A percentile compares a stretch with the other conserved stretches of the same genome.
phyloP scores from a whole-genome alignment of 2,888 invertebrate species.

The Eutolmus rufibarbis region DNA sequence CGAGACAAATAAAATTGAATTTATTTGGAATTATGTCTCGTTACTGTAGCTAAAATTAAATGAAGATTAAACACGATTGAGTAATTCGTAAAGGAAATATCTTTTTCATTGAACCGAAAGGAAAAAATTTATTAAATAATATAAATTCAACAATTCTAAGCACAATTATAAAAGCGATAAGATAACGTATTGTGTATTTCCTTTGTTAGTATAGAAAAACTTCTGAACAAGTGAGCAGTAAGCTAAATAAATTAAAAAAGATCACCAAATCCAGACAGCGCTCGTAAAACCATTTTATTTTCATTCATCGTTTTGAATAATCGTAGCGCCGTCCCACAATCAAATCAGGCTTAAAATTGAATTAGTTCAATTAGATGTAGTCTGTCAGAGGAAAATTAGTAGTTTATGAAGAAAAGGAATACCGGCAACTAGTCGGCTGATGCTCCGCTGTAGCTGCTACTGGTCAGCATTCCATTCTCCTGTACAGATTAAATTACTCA shows the following conservation, averaged over 20 bases:
- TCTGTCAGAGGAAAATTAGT: constrained; percentile 14
- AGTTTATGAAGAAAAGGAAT: constrained; percentile 18
- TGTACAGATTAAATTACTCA: constrained; percentile 33
- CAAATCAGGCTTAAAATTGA: constrained; percentile 34
- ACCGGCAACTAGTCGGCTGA: not conserved
- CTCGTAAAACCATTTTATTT: not conserved
- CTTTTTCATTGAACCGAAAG: not conserved
- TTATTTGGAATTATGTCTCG: too few species aligned
- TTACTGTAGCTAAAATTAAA: too few species aligned
- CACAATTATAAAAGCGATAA: not conserved
- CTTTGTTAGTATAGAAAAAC: not conserved
- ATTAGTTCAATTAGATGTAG: constrained; percentile 36
- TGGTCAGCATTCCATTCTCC: constrained; percentile 27
- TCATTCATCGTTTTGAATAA: not conserved
- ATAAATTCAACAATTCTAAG: not conserved
- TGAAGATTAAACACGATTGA: too few species aligned
- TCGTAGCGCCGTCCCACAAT: constrained; percentile 20
- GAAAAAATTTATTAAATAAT: not conserved
- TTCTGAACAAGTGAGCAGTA: not conserved
- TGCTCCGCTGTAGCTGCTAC: not conserved
- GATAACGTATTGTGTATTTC: not conserved
- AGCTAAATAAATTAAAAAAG: not conserved
- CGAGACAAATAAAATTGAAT: too few species aligned
- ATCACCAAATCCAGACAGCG: not conserved
- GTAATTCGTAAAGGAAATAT: too few species aligned